phyloP scores from a whole-genome alignment of 2,888 invertebrate genomes.

The Ochropacha duplaris region DNA sequence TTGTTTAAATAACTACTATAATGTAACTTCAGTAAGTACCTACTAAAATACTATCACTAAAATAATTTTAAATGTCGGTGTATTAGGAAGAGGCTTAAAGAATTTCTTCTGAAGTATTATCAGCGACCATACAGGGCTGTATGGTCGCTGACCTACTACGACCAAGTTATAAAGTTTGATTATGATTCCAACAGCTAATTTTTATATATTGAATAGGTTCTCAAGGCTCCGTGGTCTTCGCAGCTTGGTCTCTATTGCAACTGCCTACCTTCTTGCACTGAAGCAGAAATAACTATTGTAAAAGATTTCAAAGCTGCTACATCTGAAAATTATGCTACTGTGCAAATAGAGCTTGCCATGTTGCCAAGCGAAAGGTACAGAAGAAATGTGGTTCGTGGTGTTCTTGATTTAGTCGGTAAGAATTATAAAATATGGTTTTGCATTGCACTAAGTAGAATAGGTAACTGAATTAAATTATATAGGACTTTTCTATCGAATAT shows the following conservation, averaged over 20 bases:
- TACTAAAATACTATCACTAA: background rate
- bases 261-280: conserved; percentile 89
- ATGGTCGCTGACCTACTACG: too few relatives aligned
- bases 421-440: too few relatives aligned
- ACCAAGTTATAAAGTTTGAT: too few relatives aligned
- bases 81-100: too few relatives aligned
- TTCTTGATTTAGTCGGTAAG: conserved; percentile 88
- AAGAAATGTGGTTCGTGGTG: conserved; percentile 88
- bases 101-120: too few relatives aligned
- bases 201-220: conserved; percentile 44
- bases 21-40: conserved; percentile 82
- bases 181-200: too few relatives aligned
- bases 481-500: too few relatives aligned
- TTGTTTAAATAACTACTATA: conserved; percentile 85
- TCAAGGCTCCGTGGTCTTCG: conserved; percentile 73
- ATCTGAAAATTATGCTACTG: conserved; percentile 58
- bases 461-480: too few relatives aligned
- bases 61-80: too few relatives aligned
- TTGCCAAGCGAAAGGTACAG: conserved; percentile 88
- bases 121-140: too few relatives aligned
- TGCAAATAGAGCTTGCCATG: conserved; percentile 85
- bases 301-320: conserved; percentile 76
- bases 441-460: too few relatives aligned
- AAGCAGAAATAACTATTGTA: conserved; percentile 86
- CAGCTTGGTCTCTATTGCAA: conserved; percentile 86